Conservation (phyloP, 2,888 invertebrate species). For the Saturnia japonica region DNA sequence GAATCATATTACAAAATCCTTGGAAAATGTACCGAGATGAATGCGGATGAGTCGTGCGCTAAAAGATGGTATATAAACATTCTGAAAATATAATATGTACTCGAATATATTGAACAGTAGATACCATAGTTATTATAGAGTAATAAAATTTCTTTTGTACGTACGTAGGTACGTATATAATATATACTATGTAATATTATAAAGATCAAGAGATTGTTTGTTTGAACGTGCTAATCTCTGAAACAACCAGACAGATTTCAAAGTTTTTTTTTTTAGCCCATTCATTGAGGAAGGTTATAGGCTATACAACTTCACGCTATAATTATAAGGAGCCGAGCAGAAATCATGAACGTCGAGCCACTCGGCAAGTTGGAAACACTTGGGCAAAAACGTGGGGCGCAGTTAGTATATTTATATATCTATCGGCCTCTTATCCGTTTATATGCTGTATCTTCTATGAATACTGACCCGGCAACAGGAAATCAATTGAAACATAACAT, state of each 20-base stretch:
- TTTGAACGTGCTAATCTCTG: too few relatives aligned
- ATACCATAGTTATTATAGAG: background rate
- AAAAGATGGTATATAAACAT: background rate
- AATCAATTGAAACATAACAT: too few relatives aligned
- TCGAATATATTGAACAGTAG: background rate
- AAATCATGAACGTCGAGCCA: too few relatives aligned
- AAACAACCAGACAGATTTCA: too few relatives aligned
- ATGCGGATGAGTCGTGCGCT: background rate
- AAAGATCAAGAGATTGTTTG: too few relatives aligned
- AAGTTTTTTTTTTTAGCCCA: too few relatives aligned
- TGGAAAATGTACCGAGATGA: background rate
- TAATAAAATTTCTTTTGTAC: slow-evolving; percentile 13
- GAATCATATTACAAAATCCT: background rate
- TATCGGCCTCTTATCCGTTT: background rate
- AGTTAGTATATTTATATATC: background rate
- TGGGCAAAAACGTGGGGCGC: too few relatives aligned
- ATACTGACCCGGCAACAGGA: background rate
- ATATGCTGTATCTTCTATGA: background rate
- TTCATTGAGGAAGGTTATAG: too few relatives aligned
- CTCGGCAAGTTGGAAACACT: too few relatives aligned
- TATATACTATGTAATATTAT: slow-evolving; percentile 9
- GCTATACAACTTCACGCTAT: too few relatives aligned
- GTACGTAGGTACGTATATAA: background rate
- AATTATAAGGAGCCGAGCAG: too few relatives aligned
- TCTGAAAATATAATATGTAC: background rate